Evolutionary conservation across 2,888 invertebrate genomes (phyloP), one percentile per base, ranked within the genome.

Genomic region (Drosophila diplacantha): DNA sequence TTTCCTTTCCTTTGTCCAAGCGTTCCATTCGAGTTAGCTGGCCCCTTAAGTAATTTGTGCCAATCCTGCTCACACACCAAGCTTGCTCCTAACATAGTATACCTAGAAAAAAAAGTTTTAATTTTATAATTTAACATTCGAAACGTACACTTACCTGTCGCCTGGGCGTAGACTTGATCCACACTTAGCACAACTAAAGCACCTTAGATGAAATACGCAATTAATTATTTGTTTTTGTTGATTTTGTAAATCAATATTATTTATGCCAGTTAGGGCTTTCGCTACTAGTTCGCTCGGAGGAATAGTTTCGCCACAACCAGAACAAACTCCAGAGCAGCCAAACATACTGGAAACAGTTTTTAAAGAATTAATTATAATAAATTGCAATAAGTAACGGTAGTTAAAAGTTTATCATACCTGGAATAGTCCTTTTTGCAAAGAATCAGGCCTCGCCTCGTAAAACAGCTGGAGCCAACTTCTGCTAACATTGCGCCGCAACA

Each of bases 11-110:
- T 92, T 18, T 93, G 92, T 85, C 93, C 92, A 71, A 92, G 90
- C 69, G 91, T 89, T 77, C 93, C 92, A 75, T 90, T 90, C 72
- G 90, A 86, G 81, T 91, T 89, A 74, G 85, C 72, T 77, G 93
- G 93, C 79, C 91, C 92, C 90, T 95, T 95, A 89, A 95, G 92
- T 87, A 96, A 91, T 90, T 96, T 96, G 90, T 96, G 95, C 93
- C 96, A 97, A 90, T 97, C 97, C 89, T 96, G 95, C 90, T 97
- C 97, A 91, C 97, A 97, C 73, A 97, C 94, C 87, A 96, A 91
- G 86, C 93, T 93, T 74, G 96, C 97, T 86, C 95, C 94, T 83
- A 97, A 91, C 91, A 97, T 93, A 90, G 96, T 95, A 90, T 95
- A 97, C 90, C 93, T 93, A 81, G 82, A 24, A 41, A 18, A 5